Evolutionary conservation across 2,113 vertebrate genomes (phyloP), one percentile per base, ranked within the genome.

Genomic region (Colistium nudipinnis): DNA sequence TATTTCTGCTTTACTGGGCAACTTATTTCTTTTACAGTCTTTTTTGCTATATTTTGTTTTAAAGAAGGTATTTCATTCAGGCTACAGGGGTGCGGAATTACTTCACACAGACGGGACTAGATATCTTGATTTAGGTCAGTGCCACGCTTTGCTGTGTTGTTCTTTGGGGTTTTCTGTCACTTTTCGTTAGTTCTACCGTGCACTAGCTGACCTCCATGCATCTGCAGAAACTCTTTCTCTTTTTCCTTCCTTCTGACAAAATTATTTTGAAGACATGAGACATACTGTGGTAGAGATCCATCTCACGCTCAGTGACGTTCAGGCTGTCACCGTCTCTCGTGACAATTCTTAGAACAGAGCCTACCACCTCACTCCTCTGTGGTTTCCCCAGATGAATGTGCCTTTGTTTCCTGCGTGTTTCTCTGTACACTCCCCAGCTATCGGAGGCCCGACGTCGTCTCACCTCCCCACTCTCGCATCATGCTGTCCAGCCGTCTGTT

Each of bases 161-260:
- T n/a, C 14, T 62, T 31, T 27, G 33, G 35, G 3, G 24, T 16
- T 28, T 11, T 33, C n/a, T 55, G 44, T 57, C 51, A 22, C 66
- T 39, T n/a, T n/a, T n/a, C n/a, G n/a, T n/a, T n/a, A n/a, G 20
- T 31, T 13, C 44, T 16, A 2, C 51, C 14, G 3, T 8, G 44
- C 45, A 43, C 7, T 0, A 36, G 47, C n/a, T 89, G 88, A 87
- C 86, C 85, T 76, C 83, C 82, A 84, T 82, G 65, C 52, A 66
- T 76, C 47, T 83, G 70, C 76, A 82, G 65, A 56, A 61, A 49
- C 22, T 22, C 2, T 51, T 25, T 62, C 49, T 54, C 17, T 49
- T 38, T 51, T 6, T 6, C 28, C 62, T 22, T 36, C 69, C 30
- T 13, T 2, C 51, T 31, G 60, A n/a, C 27, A 12, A 59, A 14